Conservation (phyloP, 2,888 invertebrate genomes). For the Diaphora mendica region DNA sequence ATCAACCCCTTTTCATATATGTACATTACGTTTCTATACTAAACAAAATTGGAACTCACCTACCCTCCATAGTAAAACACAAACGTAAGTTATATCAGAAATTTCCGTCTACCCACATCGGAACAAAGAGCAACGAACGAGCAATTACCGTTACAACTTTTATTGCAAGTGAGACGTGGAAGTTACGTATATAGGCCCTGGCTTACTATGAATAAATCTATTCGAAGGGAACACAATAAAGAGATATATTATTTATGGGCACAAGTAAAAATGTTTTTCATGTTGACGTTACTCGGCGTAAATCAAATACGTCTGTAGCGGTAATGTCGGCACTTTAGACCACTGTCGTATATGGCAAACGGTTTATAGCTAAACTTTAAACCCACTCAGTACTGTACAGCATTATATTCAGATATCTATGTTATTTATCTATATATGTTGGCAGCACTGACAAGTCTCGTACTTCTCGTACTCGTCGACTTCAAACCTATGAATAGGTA, state of each 20-base stretch:
- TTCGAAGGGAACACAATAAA: slow-evolving; percentile 57
- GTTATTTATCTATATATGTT: no score
- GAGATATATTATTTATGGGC: slow-evolving; percentile 61
- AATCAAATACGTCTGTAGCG: slow-evolving; percentile 55
- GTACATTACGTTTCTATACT: not conserved
- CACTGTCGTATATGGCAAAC: not conserved
- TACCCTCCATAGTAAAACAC: not conserved
- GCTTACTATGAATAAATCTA: slow-evolving; percentile 63
- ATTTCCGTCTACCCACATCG: slow-evolving; percentile 5
- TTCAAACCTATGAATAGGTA: no score
- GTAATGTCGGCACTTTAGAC: slow-evolving; percentile 30
- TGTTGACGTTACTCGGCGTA: slow-evolving; percentile 59
- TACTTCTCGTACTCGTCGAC: no score
- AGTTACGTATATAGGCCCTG: slow-evolving; percentile 38
- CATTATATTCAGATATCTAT: not conserved
- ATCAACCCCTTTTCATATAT: not conserved
- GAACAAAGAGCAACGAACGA: slow-evolving; percentile 19
- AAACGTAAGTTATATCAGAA: not conserved
- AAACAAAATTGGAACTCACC: slow-evolving; percentile 22
- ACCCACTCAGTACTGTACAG: not conserved
- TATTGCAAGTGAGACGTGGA: slow-evolving; percentile 42
- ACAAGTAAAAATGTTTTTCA: slow-evolving; percentile 62
- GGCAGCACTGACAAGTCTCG: no score
- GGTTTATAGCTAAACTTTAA: not conserved
- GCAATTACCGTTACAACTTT: slow-evolving; percentile 50